Conservation (phyloP, 2,113 vertebrate species). For the Fulica atra region DNA sequence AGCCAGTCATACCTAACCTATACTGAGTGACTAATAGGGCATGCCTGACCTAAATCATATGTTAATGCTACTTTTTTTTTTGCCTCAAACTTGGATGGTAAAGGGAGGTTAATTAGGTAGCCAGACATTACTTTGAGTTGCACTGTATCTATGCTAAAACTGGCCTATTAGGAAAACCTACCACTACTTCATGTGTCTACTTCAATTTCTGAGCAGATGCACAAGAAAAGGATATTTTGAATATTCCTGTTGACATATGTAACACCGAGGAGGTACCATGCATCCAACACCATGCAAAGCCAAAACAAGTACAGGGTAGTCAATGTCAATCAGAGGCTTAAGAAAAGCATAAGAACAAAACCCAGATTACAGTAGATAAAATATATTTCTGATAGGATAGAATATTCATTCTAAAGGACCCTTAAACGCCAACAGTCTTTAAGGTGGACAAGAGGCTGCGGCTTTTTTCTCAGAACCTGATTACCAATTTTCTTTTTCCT, state of each 20-base stretch:
- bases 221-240: neutral
- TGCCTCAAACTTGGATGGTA: conserved; percentile 36
- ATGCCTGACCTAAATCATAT: neutral
- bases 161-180: neutral
- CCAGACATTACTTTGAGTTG: conserved; percentile 11
- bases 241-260: neutral
- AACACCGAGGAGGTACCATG: neutral
- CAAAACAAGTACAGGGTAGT: neutral
- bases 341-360: neutral
- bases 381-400: neutral
- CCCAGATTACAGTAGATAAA: neutral
- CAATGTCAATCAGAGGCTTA: neutral
- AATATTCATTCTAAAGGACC: neutral
- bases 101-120: conserved; percentile 63
- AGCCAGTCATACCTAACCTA: neutral
- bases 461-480: neutral
- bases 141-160: neutral
- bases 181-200: neutral
- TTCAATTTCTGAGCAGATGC: conserved; percentile 18
- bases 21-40: conserved; percentile 10
- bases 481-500: neutral
- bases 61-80: conserved; percentile 25
- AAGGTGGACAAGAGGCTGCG: neutral
- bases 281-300: neutral
- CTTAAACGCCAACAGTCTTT: neutral